phyloP scores from a whole-genome alignment of 2,888 invertebrate genomes.

The Macaria notata region DNA sequence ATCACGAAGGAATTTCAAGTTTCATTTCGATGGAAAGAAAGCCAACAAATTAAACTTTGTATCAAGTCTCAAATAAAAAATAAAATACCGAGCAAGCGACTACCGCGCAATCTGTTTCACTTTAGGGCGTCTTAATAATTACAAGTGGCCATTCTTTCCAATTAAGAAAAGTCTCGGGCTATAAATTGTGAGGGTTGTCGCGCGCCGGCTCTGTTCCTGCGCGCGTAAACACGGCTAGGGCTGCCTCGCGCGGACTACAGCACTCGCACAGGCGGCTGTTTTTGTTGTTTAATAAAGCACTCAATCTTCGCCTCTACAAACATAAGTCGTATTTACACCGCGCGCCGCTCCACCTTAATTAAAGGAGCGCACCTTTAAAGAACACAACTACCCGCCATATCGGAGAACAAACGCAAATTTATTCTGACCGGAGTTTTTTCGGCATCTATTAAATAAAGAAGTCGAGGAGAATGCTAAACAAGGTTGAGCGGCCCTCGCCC shows the following conservation, averaged over 20 bases:
- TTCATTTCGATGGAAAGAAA: constrained; percentile 45
- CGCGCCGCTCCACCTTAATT: constrained; percentile 62
- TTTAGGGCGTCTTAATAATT: constrained; percentile 82
- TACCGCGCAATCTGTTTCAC: constrained; percentile 80
- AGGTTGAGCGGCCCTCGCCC: constrained; percentile 80
- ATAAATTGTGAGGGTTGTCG: constrained; percentile 80
- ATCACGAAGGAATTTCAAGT: constrained; percentile 34
- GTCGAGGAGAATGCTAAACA: constrained; percentile 81
- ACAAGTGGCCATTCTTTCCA: constrained; percentile 82
- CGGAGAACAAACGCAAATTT: constrained; percentile 77
- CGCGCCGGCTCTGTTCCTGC: constrained; percentile 55
- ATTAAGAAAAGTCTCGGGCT: constrained; percentile 80
- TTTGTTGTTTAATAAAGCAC: constrained; percentile 67
- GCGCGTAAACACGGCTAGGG: constrained; percentile 73
- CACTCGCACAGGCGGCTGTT: constrained; percentile 40
- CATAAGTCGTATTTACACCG: constrained; percentile 64
- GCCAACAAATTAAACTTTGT: constrained; percentile 48
- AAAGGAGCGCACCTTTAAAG: constrained; percentile 67
- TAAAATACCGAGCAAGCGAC: constrained; percentile 56
- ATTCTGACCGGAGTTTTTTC: constrained; percentile 76
- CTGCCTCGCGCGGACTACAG: constrained; percentile 46
- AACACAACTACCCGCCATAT: constrained; percentile 65
- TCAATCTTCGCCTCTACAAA: constrained; percentile 60
- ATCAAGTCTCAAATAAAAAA: constrained; percentile 59
- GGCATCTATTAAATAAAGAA: constrained; percentile 82